phyloP scores from a whole-genome alignment of 2,113 vertebrate genomes.

The Cynoglossus semilaevis region DNA sequence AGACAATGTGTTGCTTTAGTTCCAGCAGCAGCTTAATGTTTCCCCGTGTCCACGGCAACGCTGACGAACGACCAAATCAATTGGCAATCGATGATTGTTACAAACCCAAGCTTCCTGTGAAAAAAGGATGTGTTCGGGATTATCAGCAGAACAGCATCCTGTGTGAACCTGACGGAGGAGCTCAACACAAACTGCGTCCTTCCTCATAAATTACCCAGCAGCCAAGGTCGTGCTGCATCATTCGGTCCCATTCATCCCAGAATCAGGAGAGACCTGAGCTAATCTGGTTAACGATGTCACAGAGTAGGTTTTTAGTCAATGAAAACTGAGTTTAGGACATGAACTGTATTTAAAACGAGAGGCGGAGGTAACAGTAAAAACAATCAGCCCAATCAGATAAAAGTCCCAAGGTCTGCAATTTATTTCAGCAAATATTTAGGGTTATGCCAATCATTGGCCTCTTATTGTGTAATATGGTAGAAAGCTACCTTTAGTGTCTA shows the following conservation, averaged over 20 bases:
- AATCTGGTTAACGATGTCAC: constrained; percentile 5
- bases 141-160: neutral
- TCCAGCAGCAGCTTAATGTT: neutral
- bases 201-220: neutral
- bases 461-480: too few species aligned
- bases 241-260: neutral
- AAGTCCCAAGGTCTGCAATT: too few species aligned
- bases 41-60: neutral
- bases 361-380: too few species aligned
- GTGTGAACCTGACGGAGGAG: neutral
- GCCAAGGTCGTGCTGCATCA: neutral
- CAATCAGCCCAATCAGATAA: too few species aligned
- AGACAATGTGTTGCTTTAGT: neutral
- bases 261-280: neutral
- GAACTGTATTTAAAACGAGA: too few species aligned
- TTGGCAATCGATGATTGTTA: neutral
- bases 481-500: too few species aligned
- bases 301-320: neutral
- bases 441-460: too few species aligned
- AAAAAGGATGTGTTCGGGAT: neutral
- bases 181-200: neutral
- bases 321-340: neutral
- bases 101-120: neutral
- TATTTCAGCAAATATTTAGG: too few species aligned
- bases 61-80: neutral